phyloP scores from a whole-genome alignment of 2,888 invertebrate genomes.

The Amblyjoppa fuscipennis region DNA sequence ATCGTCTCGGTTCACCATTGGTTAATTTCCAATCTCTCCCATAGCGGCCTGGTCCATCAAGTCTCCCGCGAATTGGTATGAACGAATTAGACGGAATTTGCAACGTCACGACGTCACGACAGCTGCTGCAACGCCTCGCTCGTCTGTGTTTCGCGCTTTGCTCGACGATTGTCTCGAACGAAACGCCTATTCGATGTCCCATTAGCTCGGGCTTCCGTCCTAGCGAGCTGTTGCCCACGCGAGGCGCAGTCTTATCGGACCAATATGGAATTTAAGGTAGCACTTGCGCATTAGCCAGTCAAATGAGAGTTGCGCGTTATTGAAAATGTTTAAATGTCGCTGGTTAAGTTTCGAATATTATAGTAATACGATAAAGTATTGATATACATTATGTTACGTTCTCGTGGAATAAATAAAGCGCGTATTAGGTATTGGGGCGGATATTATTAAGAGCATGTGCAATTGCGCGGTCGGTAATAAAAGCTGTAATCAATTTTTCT shows the following conservation, averaged over 20 bases:
- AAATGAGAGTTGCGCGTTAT: too few relatives aligned
- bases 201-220: background rate
- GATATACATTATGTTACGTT: too few relatives aligned
- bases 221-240: background rate
- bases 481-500: too few relatives aligned
- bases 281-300: background rate
- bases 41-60: background rate
- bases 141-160: background rate
- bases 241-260: background rate
- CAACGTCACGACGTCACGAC: slow-evolving; percentile 44
- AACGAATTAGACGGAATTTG: slow-evolving; percentile 62
- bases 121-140: slow-evolving; percentile 43
- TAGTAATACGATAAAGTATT: background rate
- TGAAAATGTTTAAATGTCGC: too few relatives aligned
- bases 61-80: slow-evolving; percentile 45
- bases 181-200: background rate
- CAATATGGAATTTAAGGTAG: background rate
- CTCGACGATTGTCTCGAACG: slow-evolving; percentile 8
- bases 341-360: background rate
- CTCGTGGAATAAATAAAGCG: too few relatives aligned
- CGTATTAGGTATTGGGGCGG: too few relatives aligned
- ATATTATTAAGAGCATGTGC: too few relatives aligned
- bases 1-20: slow-evolving; percentile 43
- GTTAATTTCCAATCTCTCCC: background rate
- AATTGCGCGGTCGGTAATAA: too few relatives aligned